phyloP scores from a whole-genome alignment of 2,113 vertebrate species.

The Stercorarius parasiticus region DNA sequence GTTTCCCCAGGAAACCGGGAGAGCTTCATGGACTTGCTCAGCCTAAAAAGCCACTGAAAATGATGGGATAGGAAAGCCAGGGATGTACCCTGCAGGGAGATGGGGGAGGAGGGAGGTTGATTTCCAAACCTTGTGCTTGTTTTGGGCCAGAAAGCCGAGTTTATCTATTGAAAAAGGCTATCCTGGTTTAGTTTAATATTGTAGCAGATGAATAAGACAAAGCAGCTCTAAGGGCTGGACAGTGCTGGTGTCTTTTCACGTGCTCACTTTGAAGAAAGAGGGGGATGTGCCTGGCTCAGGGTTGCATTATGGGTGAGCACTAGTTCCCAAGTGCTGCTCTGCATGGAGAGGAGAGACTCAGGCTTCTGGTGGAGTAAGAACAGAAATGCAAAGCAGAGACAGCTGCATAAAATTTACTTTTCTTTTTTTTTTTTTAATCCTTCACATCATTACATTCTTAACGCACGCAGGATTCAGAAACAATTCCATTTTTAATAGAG shows the following conservation, averaged over 20 bases:
- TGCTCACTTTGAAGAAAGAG: background rate
- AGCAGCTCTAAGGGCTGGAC: background rate
- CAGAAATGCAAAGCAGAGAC: background rate
- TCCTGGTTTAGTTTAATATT: background rate
- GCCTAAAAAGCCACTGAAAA: background rate
- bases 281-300: background rate
- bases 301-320: accelerated
- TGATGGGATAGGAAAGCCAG: background rate
- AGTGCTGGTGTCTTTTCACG: background rate
- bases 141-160: background rate
- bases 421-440: background rate
- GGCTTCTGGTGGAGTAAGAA: background rate
- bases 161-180: background rate
- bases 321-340: background rate
- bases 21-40: background rate
- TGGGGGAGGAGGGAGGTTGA: background rate
- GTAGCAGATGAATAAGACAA: background rate
- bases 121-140: background rate
- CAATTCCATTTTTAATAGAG: background rate
- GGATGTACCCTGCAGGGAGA: background rate
- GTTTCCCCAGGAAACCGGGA: background rate
- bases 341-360: background rate
- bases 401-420: background rate
- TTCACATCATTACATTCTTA: background rate
- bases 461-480: background rate